phyloP scores from a whole-genome alignment of 2,888 invertebrate species.

The Agonopterix subpropinquella region DNA sequence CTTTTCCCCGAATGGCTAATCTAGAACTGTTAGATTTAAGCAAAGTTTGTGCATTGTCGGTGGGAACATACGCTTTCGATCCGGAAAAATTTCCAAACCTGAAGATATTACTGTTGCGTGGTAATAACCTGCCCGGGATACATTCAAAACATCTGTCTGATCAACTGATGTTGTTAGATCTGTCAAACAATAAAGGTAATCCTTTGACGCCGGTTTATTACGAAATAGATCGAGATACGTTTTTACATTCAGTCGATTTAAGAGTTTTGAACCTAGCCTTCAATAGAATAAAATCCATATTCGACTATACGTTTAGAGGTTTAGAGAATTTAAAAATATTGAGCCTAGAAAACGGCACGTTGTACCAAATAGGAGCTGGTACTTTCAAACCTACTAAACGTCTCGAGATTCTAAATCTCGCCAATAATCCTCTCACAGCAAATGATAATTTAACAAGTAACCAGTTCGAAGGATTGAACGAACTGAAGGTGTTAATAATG shows the following conservation, averaged over 20 bases:
- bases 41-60: slow-evolving; percentile 59
- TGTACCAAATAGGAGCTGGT: slow-evolving; percentile 61
- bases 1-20: slow-evolving; percentile 73
- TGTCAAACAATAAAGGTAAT: slow-evolving; percentile 67
- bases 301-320: slow-evolving; percentile 66
- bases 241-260: slow-evolving; percentile 61
- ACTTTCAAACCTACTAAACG: slow-evolving; percentile 60
- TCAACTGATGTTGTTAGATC: slow-evolving; percentile 64
- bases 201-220: slow-evolving; percentile 59
- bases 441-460: slow-evolving; percentile 51
- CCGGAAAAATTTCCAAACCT: slow-evolving; percentile 66
- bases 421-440: slow-evolving; percentile 66
- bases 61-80: slow-evolving; percentile 64
- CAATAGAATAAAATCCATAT: slow-evolving; percentile 70
- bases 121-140: slow-evolving; percentile 71
- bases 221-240: slow-evolving; percentile 65
- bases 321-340: slow-evolving; percentile 62
- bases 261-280: slow-evolving; percentile 67
- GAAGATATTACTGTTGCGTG: slow-evolving; percentile 62
- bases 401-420: slow-evolving; percentile 68
- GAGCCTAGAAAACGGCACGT: slow-evolving; percentile 68
- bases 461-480: slow-evolving; percentile 65
- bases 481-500: slow-evolving; percentile 62
- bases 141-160: slow-evolving; percentile 65
- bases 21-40: slow-evolving; percentile 73